Evolutionary conservation across 2,888 invertebrate genomes (phyloP), one percentile per base, ranked within the genome.

Genomic region (Oscheius sp.): DNA sequence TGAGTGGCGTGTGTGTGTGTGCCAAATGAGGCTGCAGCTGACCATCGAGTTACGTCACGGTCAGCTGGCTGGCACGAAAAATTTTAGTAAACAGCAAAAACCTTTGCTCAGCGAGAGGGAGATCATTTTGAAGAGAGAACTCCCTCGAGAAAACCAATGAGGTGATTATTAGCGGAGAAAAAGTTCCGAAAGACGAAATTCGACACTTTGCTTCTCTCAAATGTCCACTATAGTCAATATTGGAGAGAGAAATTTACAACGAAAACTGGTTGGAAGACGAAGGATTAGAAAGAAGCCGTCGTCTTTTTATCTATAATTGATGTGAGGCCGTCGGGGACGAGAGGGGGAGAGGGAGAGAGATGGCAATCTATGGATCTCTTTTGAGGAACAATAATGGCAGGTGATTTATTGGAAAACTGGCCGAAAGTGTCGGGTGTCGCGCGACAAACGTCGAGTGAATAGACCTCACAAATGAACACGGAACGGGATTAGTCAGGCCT

Each of bases 11-110:
- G 23, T 42, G 20, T n/a, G 42, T 20, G 20, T 20, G 42, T 20
- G 23, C 55, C 37, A 55, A 55, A 55, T 55, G 55, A 55, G 55
- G 55, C 31, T 20, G 25, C 50, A 50, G 50, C 50, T 50, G 50
- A 50, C 50, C 50, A 10, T 4, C 50, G 50, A 25, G 25, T 25
- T 5, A 50, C 50, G 50, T 50, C 37, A 37, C 15, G 37, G 37
- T 37, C 37, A 37, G 37, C 37, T 15, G 37, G 37, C 37, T 37
- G 37, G 37, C 37, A 37, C 37, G 15, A 15, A 37, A n/a, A n/a
- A n/a, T n/a, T n/a, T n/a, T n/a, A n/a, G n/a, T n/a, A n/a, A n/a
- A n/a, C n/a, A n/a, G n/a, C n/a, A n/a, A n/a, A n/a, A n/a, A n/a
- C n/a, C n/a, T n/a, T n/a, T n/a, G n/a, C n/a, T n/a, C n/a, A n/a